Evolutionary conservation across 2,113 vertebrate genomes (phyloP).

Genomic region (Trogon melanurus): DNA sequence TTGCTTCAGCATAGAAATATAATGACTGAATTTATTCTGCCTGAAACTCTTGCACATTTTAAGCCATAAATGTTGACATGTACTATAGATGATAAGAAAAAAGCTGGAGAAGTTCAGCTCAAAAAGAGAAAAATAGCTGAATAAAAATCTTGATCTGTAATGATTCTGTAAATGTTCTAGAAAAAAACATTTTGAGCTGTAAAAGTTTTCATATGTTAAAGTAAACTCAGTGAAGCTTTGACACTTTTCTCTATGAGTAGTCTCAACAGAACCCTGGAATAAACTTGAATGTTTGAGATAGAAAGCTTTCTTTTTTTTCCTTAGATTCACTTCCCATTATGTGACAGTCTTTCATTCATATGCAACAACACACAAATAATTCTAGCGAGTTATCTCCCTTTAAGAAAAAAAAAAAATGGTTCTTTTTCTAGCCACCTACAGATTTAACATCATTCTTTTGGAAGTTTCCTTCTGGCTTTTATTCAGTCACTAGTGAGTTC

Average conservation of each 20-base stretch:
- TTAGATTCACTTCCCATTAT: background rate
- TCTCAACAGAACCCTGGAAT: background rate
- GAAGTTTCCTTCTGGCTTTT: background rate
- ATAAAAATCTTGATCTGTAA: background rate
- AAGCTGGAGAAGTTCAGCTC: accelerated
- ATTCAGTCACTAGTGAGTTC: background rate
- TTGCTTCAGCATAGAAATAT: conserved; percentile 2
- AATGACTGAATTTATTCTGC: conserved; percentile 13
- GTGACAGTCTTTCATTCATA: background rate
- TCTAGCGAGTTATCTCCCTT: background rate
- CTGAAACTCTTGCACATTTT: background rate
- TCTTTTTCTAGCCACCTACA: background rate
- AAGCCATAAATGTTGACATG: conserved; percentile 11
- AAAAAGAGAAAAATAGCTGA: background rate
- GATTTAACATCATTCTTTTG: background rate
- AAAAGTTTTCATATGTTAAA: background rate
- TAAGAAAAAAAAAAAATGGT: no score
- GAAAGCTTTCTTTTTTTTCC: background rate
- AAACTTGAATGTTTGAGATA: background rate
- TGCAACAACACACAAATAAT: background rate
- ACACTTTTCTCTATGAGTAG: background rate
- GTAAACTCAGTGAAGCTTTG: background rate
- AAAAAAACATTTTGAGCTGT: background rate
- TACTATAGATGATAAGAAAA: background rate
- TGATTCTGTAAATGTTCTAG: background rate